phyloP scores from a whole-genome alignment of 1,140 invertebrate species.

The Bombus ignitus region DNA sequence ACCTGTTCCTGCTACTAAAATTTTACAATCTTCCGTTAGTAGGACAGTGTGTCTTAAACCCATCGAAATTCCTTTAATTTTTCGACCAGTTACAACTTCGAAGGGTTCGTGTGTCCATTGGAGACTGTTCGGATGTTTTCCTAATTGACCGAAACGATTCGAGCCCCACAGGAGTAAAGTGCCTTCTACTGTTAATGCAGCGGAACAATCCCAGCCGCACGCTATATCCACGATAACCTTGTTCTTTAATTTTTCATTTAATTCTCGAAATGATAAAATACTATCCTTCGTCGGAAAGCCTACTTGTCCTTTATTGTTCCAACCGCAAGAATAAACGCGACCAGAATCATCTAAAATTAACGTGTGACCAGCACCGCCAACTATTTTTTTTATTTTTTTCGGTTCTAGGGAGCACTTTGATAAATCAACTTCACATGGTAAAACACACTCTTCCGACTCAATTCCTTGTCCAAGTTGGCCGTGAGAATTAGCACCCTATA shows the following conservation, averaged over 20 bases:
- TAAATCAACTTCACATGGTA: slow-evolving; percentile 83
- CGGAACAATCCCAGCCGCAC: slow-evolving; percentile 89
- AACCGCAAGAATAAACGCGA: slow-evolving; percentile 92
- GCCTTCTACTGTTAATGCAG: slow-evolving; percentile 86
- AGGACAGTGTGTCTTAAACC: slow-evolving; percentile 88
- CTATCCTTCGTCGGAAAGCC: slow-evolving; percentile 82
- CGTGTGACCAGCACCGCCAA: slow-evolving; percentile 90
- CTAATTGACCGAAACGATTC: slow-evolving; percentile 89
- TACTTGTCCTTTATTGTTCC: slow-evolving; percentile 92
- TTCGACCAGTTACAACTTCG: slow-evolving; percentile 36
- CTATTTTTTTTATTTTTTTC: slow-evolving; percentile 84
- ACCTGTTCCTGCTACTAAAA: slow-evolving; percentile 86
- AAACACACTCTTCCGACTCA: slow-evolving; percentile 86
- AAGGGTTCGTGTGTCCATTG: slow-evolving; percentile 44
- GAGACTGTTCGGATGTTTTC: slow-evolving; percentile 65
- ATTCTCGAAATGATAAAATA: slow-evolving; percentile 54
- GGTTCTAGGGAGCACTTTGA: slow-evolving; percentile 76
- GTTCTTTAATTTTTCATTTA: slow-evolving; percentile 67
- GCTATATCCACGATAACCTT: slow-evolving; percentile 84
- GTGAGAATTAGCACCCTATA: slow-evolving; percentile 92
- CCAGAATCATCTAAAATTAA: slow-evolving; percentile 86
- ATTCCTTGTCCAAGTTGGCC: slow-evolving; percentile 89
- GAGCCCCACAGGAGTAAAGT: slow-evolving; percentile 90
- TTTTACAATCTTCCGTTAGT: slow-evolving; percentile 85
- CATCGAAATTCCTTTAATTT: slow-evolving; percentile 71